These are phyloP conservation scores for Hemaris fuciformis DNA, from an alignment of 2,888 invertebrate genomes.

Conservation along the genomic window DNA sequence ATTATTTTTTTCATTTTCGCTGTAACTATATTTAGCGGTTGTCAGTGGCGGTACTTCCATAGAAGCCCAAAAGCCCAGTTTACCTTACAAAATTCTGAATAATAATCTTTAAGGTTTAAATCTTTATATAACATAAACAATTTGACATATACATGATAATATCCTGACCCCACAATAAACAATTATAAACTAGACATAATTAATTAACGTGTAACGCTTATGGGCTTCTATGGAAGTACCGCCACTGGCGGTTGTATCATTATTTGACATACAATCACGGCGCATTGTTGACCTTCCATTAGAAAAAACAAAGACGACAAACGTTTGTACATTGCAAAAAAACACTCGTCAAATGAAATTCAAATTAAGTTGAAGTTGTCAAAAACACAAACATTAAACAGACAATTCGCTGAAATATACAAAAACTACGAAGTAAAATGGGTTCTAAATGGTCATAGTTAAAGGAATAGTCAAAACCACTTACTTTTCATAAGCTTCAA, in stretches of 20 bases:
- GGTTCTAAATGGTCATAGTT: not conserved
- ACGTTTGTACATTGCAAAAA: not conserved
- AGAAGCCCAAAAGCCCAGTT: too few relatives aligned
- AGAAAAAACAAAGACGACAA: not conserved
- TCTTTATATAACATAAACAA: too few relatives aligned
- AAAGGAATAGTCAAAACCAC: slow-evolving; percentile 32
- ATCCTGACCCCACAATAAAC: too few relatives aligned
- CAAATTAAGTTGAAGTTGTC: not conserved
- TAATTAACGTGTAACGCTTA: too few relatives aligned
- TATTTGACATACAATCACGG: not conserved
- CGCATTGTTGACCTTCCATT: not conserved
- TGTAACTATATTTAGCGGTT: too few relatives aligned
- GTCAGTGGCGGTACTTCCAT: too few relatives aligned
- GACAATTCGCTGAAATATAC: not conserved
- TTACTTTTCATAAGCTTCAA: slow-evolving; percentile 84
- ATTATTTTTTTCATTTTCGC: too few relatives aligned
- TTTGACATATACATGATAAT: too few relatives aligned
- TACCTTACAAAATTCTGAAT: too few relatives aligned
- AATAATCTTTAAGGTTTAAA: too few relatives aligned
- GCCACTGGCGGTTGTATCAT: not conserved
- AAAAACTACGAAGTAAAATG: not conserved
- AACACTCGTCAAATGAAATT: not conserved
- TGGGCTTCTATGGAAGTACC: too few relatives aligned
- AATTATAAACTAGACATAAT: too few relatives aligned
- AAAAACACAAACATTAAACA: not conserved